Evolutionary conservation across 2,888 invertebrate genomes (phyloP).

Genomic region (Ctenicera cuprea): DNA sequence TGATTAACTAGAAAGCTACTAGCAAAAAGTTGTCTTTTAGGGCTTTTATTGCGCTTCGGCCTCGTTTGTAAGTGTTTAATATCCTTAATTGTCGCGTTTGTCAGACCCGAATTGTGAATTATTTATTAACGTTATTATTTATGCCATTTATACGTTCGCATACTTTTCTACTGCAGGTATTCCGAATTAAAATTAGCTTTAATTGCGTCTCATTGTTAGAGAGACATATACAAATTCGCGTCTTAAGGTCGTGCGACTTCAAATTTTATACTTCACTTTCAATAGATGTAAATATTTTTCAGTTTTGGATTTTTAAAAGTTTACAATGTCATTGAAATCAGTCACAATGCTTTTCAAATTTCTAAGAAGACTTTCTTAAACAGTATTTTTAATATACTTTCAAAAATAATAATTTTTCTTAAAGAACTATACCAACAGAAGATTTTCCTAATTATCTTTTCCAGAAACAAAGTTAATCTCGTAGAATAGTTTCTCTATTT

Average conservation of each 20-base stretch:
- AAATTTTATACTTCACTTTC: too few relatives aligned
- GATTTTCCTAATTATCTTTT: too few relatives aligned
- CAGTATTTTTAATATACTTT: too few relatives aligned
- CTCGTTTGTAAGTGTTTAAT: conserved; percentile 70
- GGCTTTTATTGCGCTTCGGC: conserved; percentile 57
- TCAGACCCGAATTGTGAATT: conserved; percentile 51
- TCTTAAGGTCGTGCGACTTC: background rate
- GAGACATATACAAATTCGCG: background rate
- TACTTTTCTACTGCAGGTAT: conserved; percentile 31
- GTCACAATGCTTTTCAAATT: too few relatives aligned
- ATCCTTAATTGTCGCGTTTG: conserved; percentile 66
- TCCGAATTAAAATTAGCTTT: conserved; percentile 44
- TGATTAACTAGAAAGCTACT: conserved; percentile 67
- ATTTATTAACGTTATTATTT: conserved; percentile 48
- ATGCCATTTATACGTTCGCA: conserved; percentile 35
- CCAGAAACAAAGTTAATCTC: too few relatives aligned
- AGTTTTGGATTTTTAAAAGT: too few relatives aligned
- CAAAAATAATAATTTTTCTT: too few relatives aligned
- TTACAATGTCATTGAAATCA: too few relatives aligned
- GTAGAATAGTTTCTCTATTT: too few relatives aligned
- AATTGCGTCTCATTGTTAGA: conserved; percentile 48
- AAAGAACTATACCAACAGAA: too few relatives aligned
- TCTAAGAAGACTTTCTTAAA: too few relatives aligned
- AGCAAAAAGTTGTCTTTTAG: conserved; percentile 61
- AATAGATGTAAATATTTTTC: too few relatives aligned